Evolutionary conservation across 64 coral and sea anemone species (phyloP).

Genomic region (Orbicella faveolata): DNA sequence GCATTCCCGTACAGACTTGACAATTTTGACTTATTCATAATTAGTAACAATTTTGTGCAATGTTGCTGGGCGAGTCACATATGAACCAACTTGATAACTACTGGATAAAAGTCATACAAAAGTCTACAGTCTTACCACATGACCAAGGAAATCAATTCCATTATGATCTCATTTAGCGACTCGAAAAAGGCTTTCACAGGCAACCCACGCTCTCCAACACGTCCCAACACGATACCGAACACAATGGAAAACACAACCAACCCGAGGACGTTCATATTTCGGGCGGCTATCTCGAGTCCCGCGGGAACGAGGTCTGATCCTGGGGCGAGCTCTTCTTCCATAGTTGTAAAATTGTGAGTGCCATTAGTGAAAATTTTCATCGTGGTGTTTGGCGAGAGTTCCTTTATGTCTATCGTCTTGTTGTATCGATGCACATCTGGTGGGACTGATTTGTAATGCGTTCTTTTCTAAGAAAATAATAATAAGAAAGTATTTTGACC

Average conservation of each 20-base stretch:
- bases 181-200: constrained; percentile 66
- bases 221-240: constrained; percentile 84
- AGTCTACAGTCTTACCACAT: constrained; percentile 71
- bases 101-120: too few relatives aligned
- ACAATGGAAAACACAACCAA: constrained; percentile 88
- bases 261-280: constrained; percentile 81
- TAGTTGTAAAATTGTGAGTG: constrained; percentile 58
- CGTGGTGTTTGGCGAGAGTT: too few relatives aligned
- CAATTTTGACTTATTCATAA: too few relatives aligned
- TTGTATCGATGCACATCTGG: constrained; percentile 47
- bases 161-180: constrained; percentile 82
- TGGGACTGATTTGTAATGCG: constrained; percentile 56
- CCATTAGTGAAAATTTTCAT: constrained; percentile 18
- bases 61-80: too few relatives aligned
- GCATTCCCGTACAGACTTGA: too few relatives aligned
- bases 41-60: too few relatives aligned
- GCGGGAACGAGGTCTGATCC: constrained; percentile 59
- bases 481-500: not conserved
- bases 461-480: constrained; percentile 54
- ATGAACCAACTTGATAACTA: too few relatives aligned
- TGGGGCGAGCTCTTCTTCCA: not conserved
- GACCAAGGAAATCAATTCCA: constrained; percentile 79
- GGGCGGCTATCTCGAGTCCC: constrained; percentile 34
- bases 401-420: not conserved
- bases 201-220: constrained; percentile 70